Base-by-base conservation (phyloP, 2,113 vertebrate species). In the Ranitomeya variabilis region DNA sequence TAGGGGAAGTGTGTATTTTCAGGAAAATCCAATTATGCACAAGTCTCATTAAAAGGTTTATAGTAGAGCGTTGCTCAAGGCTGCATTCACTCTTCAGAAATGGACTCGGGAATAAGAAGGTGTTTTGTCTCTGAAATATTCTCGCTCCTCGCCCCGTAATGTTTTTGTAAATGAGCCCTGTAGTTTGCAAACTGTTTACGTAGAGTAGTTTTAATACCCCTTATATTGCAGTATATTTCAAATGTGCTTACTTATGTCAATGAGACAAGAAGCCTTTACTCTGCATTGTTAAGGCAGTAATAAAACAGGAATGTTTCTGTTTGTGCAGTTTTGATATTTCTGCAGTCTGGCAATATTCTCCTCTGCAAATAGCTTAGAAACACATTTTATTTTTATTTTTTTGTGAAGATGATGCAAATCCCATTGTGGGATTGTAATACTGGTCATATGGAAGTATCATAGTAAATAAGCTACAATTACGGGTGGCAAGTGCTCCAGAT, bases 191-290 rank as follows among this genome's bases (percentile, higher is more conserved):
- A 85, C 55, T 89, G 71, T 89, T 82, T 88, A 78, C 51, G 73
- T 69, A 57, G 87, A 89, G 87, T 82, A 85, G 74, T 89, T 89
- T 89, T 89, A 89, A 89, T 84, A 84, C 87, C 54, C 87, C 87
- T 85, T 85, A 89, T 89, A 89, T 85, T 85, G 87, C 87, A 79
- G 82, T 79, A 74, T 89, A 89, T 89, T 89, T 89, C 73, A 79
- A 89, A 89, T 89, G 73, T 89, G 87, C 87, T 89, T 89, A 89
- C 82, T 89, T 89, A 89, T 89, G 82, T 89, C 87, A 89, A 89
- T 85, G 87, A 89, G 83, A 85, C 81, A 84, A 89, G 87, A 84
- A 85, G 87, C 82, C 87, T 84, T 60, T 89, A 69, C 81, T 89
- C 81, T 19, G 74, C 87, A 89, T 89, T 89, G 87, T 89, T 89